Percentiles rank a stretch among this genome's conserved stretches.
Conservation (phyloP, 2,888 invertebrate species). For the Troides helena region DNA sequence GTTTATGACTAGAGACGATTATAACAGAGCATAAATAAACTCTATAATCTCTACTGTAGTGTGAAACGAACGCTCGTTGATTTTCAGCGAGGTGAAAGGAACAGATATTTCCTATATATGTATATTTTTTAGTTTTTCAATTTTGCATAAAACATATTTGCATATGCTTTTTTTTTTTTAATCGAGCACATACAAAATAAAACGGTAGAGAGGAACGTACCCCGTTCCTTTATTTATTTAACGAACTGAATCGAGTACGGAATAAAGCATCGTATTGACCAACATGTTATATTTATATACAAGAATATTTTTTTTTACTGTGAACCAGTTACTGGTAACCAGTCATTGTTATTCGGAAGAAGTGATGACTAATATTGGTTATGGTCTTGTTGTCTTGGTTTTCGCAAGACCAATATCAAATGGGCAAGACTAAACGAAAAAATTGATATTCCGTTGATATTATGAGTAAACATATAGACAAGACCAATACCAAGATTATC, state of each 20-base stretch:
- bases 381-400: too few species aligned
- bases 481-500: too few species aligned
- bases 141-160: slow-evolving; percentile 14
- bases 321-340: not conserved
- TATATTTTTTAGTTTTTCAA: not conserved
- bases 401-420: too few species aligned
- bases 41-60: not conserved
- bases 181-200: slow-evolving; percentile 33
- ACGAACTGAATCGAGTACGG: slow-evolving; percentile 52
- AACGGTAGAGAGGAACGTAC: slow-evolving; percentile 31
- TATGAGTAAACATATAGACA: too few species aligned
- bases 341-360: not conserved
- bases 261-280: slow-evolving; percentile 37
- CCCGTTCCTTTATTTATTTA: slow-evolving; percentile 39
- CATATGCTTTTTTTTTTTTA: slow-evolving; percentile 26
- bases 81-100: not conserved
- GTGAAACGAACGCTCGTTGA: not conserved
- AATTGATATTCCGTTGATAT: too few species aligned
- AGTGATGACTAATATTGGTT: too few species aligned
- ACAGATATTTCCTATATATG: not conserved
- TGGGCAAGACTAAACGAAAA: too few species aligned
- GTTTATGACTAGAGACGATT: too few species aligned
- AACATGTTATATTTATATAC: slow-evolving; percentile 8
- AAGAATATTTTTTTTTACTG: not conserved
- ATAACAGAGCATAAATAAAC: too few species aligned